Evolutionary conservation across 2,888 invertebrate species (phyloP), one percentile per base, ranked within the genome.

Genomic region (Adela reaumurella): DNA sequence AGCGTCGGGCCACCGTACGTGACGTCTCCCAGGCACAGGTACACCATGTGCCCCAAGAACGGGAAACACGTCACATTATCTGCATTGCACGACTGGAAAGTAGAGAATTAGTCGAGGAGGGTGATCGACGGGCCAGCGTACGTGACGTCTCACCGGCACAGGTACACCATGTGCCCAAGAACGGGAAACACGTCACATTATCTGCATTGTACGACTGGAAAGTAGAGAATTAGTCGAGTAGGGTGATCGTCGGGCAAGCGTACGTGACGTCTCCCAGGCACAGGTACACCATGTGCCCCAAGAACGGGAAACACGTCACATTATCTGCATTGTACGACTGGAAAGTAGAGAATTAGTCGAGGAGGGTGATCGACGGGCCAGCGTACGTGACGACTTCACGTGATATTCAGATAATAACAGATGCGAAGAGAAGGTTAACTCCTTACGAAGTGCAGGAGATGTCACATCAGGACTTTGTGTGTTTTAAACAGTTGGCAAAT

Each of bases 61-160:
- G 97, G 97, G 63, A n/a, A 97, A 92, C 0, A 98, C 96, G 67
- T 98, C n/a, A n/a, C n/a, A n/a, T n/a, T n/a, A n/a, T n/a, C n/a
- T n/a, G n/a, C n/a, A n/a, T n/a, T n/a, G n/a, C n/a, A n/a, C n/a
- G n/a, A n/a, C n/a, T n/a, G n/a, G n/a, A n/a, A n/a, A n/a, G n/a
- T n/a, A n/a, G n/a, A n/a, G 68, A 97, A 98, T 70, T 98, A 97
- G 62, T 94, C 92, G 52, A 97, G 79, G 84, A 98, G 91, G 58
- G 94, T 89, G 48, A 94, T 82, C 0, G 97, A 97, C 8, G 92
- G 91, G 0, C 96, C 96, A 0, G 91, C 90, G 67, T 93, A 94
- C 3, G 96, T 94, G 24, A 94, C 90, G 59, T 96, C 93, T 0
- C 94, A 94, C 35, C 95, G 81, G 58, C 95, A 96, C 3, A 97